Conservation (phyloP, 2,113 vertebrate genomes). For the Dinomys branickii region DNA sequence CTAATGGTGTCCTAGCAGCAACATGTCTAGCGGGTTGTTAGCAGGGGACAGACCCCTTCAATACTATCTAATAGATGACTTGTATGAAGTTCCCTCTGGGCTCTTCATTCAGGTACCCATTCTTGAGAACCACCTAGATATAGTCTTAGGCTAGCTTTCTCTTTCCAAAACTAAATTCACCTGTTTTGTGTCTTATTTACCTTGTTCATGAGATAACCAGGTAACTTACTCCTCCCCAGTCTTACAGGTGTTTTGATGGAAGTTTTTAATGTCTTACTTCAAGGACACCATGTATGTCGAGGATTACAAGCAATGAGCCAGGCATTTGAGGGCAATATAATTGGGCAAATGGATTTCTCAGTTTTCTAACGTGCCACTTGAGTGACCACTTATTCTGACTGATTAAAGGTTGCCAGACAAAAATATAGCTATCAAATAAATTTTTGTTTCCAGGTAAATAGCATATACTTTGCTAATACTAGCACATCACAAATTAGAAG, state of each 20-base stretch:
- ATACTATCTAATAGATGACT: neutral
- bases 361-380: neutral
- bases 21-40: neutral
- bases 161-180: constrained; percentile 29
- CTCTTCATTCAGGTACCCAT: neutral
- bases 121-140: neutral
- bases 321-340: neutral
- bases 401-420: constrained; percentile 29
- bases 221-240: neutral
- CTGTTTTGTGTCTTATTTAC: constrained; percentile 9
- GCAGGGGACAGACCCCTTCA: neutral
- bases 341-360: neutral
- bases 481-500: neutral
- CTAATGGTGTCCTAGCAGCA: neutral
- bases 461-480: neutral
- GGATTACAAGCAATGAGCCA: constrained; percentile 30
- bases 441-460: constrained; percentile 25
- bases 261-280: constrained; percentile 33
- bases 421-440: neutral
- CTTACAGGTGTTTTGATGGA: neutral
- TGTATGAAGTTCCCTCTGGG: neutral
- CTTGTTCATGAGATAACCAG: neutral
- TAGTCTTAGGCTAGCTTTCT: neutral
- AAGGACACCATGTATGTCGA: neutral
- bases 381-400: neutral